Conservation (phyloP, 2,113 vertebrate genomes). For the Gavia stellata region DNA sequence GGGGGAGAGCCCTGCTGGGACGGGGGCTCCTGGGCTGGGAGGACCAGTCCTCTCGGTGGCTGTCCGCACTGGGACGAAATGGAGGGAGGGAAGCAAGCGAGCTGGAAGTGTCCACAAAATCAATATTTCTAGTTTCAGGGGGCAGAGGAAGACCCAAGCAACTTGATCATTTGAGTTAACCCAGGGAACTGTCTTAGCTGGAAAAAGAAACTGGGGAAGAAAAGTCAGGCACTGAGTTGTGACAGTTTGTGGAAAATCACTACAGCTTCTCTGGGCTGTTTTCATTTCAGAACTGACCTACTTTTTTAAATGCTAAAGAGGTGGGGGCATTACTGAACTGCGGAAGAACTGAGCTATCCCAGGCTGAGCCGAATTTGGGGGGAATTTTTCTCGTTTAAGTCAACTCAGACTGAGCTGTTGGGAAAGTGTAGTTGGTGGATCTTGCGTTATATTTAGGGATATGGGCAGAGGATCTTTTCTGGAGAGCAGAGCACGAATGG, state of each 20-base stretch:
- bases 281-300: slow-evolving; percentile 39
- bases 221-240: background rate
- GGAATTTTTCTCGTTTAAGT: background rate
- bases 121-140: background rate
- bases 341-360: background rate
- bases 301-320: background rate
- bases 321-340: background rate
- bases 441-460: background rate
- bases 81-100: background rate
- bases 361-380: background rate
- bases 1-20: background rate
- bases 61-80: fast-evolving
- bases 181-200: background rate
- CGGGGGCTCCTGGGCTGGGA: fast-evolving
- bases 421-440: background rate
- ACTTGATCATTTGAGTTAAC: background rate
- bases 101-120: background rate
- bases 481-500: background rate
- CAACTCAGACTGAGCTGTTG: background rate
- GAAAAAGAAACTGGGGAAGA: background rate
- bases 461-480: background rate
- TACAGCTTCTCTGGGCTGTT: background rate
- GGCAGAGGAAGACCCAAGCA: background rate
- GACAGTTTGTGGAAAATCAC: slow-evolving; percentile 25
- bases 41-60: background rate